A percentile compares a stretch with the other conserved stretches of the same genome.
Evolutionary conservation across 2,888 invertebrate species (phyloP).

Genomic region (Himalopsyche tibetana): DNA sequence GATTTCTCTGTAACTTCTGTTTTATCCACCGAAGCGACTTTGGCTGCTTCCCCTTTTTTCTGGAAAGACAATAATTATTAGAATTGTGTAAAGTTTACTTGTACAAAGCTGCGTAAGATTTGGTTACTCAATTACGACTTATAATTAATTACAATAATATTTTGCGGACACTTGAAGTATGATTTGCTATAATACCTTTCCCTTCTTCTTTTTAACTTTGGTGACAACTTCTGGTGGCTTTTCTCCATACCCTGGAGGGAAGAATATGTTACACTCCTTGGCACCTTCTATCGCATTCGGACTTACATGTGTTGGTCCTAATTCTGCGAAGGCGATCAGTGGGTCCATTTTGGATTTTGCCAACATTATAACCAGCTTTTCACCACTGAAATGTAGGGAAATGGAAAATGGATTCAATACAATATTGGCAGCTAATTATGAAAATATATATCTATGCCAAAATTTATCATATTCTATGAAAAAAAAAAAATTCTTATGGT

Average conservation of each 20-base stretch:
- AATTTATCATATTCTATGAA: neutral
- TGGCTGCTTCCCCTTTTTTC: constrained; percentile 65
- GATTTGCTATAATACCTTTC: constrained; percentile 67
- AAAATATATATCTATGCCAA: no score
- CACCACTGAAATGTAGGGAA: constrained; percentile 74
- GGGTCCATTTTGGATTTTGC: constrained; percentile 80
- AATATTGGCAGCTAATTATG: no score
- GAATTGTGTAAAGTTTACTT: constrained; percentile 70
- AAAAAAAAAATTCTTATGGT: neutral
- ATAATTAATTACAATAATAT: no score
- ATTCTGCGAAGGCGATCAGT: constrained; percentile 79
- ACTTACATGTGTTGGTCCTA: constrained; percentile 84
- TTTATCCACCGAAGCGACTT: constrained; percentile 68
- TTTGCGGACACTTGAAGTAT: no score
- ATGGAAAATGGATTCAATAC: no score
- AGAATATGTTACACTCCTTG: constrained; percentile 81
- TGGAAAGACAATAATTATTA: constrained; percentile 45
- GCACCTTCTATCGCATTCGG: constrained; percentile 80
- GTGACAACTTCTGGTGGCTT: constrained; percentile 72
- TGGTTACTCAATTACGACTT: no score
- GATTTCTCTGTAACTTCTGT: constrained; percentile 65
- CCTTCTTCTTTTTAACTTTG: constrained; percentile 78
- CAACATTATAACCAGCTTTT: constrained; percentile 83
- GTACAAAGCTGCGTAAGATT: constrained; percentile 65
- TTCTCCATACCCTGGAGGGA: constrained; percentile 81